phyloP scores from a whole-genome alignment of 1,140 invertebrate species.

The Brachionus calyciflorus region DNA sequence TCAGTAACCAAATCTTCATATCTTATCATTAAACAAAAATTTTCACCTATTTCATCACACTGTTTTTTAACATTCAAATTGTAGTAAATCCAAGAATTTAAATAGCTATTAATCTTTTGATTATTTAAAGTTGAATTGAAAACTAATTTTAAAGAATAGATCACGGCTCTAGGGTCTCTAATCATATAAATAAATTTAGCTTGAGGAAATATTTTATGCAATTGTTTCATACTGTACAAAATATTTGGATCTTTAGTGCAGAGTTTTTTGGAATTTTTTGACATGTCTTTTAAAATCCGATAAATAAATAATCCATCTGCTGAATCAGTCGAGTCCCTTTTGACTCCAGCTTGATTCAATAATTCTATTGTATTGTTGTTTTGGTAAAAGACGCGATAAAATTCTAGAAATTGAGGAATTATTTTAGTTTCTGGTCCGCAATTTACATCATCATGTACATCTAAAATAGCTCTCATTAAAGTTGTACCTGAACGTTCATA shows the following conservation, averaged over 20 bases:
- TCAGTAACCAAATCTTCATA: background rate
- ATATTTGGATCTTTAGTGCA: slow-evolving; percentile 20
- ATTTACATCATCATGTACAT: slow-evolving; percentile 94
- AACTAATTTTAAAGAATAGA: background rate
- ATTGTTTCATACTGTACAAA: background rate
- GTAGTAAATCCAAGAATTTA: slow-evolving; percentile 92
- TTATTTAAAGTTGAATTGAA: background rate
- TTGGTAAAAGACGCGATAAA: slow-evolving; percentile 86
- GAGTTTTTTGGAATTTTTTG: background rate
- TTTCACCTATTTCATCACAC: background rate
- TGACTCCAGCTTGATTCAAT: background rate
- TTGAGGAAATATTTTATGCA: slow-evolving; percentile 1
- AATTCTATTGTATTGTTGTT: slow-evolving; percentile 72
- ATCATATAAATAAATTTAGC: slow-evolving; percentile 31
- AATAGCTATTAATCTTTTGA: slow-evolving; percentile 80
- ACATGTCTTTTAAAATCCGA: background rate
- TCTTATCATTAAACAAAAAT: background rate
- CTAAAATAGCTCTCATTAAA: slow-evolving; percentile 92
- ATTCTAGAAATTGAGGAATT: slow-evolving; percentile 79
- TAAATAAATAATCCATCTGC: background rate
- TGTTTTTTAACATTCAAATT: slow-evolving; percentile 82
- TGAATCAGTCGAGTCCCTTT: background rate
- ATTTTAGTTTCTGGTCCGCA: slow-evolving; percentile 96
- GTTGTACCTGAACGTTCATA: slow-evolving; percentile 93
- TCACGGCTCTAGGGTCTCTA: background rate